Evolutionary conservation across 2,888 invertebrate species (phyloP), one percentile per base, ranked within the genome.

Genomic region (Trimorus sp.): DNA sequence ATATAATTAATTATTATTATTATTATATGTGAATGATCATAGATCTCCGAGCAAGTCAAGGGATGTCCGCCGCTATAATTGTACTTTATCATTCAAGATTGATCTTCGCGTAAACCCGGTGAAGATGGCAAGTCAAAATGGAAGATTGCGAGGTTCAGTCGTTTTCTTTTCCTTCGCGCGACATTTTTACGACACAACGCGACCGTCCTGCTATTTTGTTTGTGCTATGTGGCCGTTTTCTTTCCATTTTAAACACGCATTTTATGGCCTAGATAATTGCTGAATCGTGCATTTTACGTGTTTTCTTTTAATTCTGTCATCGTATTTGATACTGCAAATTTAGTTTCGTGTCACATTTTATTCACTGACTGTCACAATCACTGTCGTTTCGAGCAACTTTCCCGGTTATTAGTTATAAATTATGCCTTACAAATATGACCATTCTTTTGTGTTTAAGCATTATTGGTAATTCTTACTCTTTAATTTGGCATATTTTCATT

Each of bases 201-300:
- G 48, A 59, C 62, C 62, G 45, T 71, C 45, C 48, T 56, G 8
- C n/a, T 63, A 8, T 54, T 62, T 73, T 12, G 40, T 51, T 56
- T 45, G 12, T 49, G 36, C 42, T 16, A 48, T 63, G 45, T 73
- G 56, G 48, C 53, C 38, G 26, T 54, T 63, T 73, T 63, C 42
- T 45, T 73, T 63, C 48, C 45, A 73, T 63, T 73, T 71, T 62
- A 54, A 62, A 38, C 36, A n/a, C 15, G 73, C 73, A 73, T 73
- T 73, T 73, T 63, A 48, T 36, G 6, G 5, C n/a, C 36, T n/a
- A 58, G 37, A 69, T n/a, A 69, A 48, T n/a, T 71, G 37, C 59
- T 71, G 51, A 15, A 65, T 45, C n/a, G 14, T 53, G 60, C 60
- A 60, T 71, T 71, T 51, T 56, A 48, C 56, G 42, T 8, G 38